Evolutionary conservation across 2,888 invertebrate genomes (phyloP).

Genomic region (Pollenia amentaria): DNA sequence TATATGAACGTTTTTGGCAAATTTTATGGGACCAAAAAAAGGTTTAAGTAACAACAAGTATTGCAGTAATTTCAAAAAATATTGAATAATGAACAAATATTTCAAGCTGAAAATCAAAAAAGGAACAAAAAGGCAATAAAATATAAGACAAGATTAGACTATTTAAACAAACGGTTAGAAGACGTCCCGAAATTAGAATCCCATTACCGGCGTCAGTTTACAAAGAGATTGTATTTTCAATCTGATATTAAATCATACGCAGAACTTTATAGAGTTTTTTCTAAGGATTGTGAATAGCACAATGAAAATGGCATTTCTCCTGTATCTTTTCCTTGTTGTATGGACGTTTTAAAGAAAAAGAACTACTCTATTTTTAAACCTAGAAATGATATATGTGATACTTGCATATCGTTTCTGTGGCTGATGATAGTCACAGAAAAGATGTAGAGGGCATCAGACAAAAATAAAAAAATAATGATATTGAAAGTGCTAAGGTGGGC

Average conservation of each 20-base stretch:
- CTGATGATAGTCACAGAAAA: conserved; percentile 24
- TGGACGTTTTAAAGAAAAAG: too few relatives aligned
- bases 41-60: conserved; percentile 27
- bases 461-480: too few relatives aligned
- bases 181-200: too few relatives aligned
- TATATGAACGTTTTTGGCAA: conserved; percentile 56
- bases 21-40: conserved; percentile 52
- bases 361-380: conserved; percentile 23
- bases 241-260: conserved; percentile 11
- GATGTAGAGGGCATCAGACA: neutral
- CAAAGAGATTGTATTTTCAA: conserved; percentile 5
- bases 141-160: conserved; percentile 8
- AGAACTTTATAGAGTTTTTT: conserved; percentile 20
- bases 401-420: conserved; percentile 20
- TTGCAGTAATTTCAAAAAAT: too few relatives aligned
- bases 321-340: conserved; percentile 29
- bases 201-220: conserved; percentile 12
- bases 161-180: conserved; percentile 27
- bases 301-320: conserved; percentile 29
- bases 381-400: too few relatives aligned
- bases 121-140: conserved; percentile 15
- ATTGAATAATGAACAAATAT: too few relatives aligned
- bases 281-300: conserved; percentile 24
- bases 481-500: too few relatives aligned
- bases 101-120: conserved; percentile 24